These are phyloP conservation scores for Selene dorsalis DNA, from an alignment of 2,797 vertebrate species.

Conservation along the genomic window DNA sequence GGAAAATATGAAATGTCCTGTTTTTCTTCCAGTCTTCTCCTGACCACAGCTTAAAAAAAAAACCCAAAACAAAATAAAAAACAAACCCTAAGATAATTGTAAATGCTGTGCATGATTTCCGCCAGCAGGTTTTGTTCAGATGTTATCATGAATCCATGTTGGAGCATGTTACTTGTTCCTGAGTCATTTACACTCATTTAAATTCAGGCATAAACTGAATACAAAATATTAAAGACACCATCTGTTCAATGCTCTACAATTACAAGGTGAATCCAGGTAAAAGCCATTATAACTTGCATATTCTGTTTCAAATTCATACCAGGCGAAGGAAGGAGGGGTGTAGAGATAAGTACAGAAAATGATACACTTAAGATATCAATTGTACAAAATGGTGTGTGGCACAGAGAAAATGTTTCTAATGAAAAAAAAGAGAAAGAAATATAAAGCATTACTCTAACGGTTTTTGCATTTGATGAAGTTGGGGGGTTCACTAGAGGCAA, in stretches of 20 bases:
- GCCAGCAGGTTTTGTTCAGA: constrained; percentile 7
- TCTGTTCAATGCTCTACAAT: constrained; percentile 33
- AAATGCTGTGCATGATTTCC: not conserved
- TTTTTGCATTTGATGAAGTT: not conserved
- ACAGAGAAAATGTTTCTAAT: not conserved
- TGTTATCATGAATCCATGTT: constrained; percentile 20
- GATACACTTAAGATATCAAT: not conserved
- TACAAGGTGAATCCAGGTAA: constrained; percentile 48
- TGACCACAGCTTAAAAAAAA: constrained; percentile 1
- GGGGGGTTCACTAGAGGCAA: not conserved
- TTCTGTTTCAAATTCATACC: constrained; percentile 17
- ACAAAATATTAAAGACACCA: constrained; percentile 21
- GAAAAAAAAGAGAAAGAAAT: not conserved
- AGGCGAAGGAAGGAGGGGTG: not conserved
- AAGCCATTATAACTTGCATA: constrained; percentile 21
- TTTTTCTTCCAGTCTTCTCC: not conserved
- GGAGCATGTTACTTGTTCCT: constrained; percentile 14
- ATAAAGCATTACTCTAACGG: not conserved
- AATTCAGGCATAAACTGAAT: constrained; percentile 41
- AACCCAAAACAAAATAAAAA: not conserved
- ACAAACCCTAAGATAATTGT: not conserved
- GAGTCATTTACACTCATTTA: constrained; percentile 35
- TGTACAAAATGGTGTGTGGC: not conserved
- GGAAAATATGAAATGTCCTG: constrained; percentile 1
- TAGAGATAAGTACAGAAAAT: constrained; percentile 14